A percentile compares a stretch with the other conserved stretches of the same genome.
phyloP scores from a whole-genome alignment of 2,113 vertebrate genomes.

The Hiodon tergisus region DNA sequence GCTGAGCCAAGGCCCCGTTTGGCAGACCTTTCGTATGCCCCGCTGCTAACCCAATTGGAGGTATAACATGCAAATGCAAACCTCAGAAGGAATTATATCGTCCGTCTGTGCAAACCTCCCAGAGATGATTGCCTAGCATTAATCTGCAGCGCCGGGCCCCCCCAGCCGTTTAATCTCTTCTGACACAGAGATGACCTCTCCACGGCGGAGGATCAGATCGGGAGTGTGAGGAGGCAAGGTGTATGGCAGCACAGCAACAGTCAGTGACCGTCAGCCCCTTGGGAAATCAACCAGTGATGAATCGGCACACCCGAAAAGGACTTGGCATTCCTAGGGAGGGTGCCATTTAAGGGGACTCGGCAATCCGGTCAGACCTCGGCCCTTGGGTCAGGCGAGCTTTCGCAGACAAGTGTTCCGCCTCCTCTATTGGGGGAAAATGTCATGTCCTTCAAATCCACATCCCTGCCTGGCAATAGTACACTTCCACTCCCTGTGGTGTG shows the following conservation, averaged over 20 bases:
- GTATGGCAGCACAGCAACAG: background rate
- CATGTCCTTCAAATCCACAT: background rate
- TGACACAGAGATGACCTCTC: constrained; percentile 45
- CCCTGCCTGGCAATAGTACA: background rate
- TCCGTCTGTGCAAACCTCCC: constrained; percentile 39
- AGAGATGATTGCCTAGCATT: constrained; percentile 54
- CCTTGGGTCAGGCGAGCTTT: background rate
- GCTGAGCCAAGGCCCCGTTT: constrained; percentile 28
- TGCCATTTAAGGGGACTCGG: constrained; percentile 3
- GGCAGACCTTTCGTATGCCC: background rate
- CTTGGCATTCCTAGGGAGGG: constrained; percentile 22
- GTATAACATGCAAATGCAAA: background rate
- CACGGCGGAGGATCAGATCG: background rate
- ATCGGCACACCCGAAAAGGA: background rate
- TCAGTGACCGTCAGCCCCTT: constrained; percentile 8
- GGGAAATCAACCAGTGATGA: background rate
- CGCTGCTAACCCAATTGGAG: background rate
- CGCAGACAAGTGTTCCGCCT: background rate
- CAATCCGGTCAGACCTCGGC: constrained; percentile 23
- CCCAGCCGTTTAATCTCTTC: constrained; percentile 41
- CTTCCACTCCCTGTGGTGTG: background rate
- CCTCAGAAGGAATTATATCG: constrained; percentile 35
- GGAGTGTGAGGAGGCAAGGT: constrained; percentile 19
- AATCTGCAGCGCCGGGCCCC: constrained; percentile 44
- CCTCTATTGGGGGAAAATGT: no score